These are phyloP conservation scores for Drosophila equinoxialis DNA, from an alignment of 1,140 invertebrate species.

Conservation along the genomic window DNA sequence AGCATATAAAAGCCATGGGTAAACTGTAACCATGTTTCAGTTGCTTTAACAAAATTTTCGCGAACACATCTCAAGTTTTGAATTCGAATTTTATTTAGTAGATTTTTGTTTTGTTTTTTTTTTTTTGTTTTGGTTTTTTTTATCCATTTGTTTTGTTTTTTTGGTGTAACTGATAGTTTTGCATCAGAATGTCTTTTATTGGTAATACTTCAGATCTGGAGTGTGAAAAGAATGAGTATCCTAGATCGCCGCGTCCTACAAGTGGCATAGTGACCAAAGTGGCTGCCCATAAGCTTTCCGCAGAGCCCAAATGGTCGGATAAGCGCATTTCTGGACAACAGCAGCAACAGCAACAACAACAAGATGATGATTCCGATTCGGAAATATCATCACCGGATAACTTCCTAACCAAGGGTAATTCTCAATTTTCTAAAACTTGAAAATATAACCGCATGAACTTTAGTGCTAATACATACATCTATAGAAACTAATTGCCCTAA, in stretches of 20 bases:
- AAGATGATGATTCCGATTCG: conserved; percentile 86
- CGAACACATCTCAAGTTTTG: conserved; percentile 37
- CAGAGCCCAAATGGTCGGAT: conserved; percentile 76
- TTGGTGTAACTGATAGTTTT: not conserved
- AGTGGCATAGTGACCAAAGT: conserved; percentile 73
- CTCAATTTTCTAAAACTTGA: not conserved
- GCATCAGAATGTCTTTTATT: conserved; percentile 71
- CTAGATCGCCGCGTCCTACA: conserved; percentile 63
- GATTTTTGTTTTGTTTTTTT: conserved; percentile 18
- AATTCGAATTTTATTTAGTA: conserved; percentile 5
- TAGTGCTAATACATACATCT: too few species aligned
- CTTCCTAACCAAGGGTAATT: conserved; percentile 86
- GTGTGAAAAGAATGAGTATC: conserved; percentile 80
- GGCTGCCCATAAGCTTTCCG: conserved; percentile 75
- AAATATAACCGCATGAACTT: not conserved
- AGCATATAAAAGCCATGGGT: conserved; percentile 67
- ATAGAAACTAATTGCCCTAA: not conserved
- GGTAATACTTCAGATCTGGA: conserved; percentile 81
- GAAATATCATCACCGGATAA: conserved; percentile 87
- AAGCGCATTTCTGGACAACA: conserved; percentile 45
- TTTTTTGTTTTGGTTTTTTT: not conserved
- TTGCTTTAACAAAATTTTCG: conserved; percentile 71
- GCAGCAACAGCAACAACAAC: conserved; percentile 4
- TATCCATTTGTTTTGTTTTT: not conserved
- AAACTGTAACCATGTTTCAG: conserved; percentile 64